phyloP scores from a whole-genome alignment of 2,888 invertebrate species.

The Lithophane leautieri region DNA sequence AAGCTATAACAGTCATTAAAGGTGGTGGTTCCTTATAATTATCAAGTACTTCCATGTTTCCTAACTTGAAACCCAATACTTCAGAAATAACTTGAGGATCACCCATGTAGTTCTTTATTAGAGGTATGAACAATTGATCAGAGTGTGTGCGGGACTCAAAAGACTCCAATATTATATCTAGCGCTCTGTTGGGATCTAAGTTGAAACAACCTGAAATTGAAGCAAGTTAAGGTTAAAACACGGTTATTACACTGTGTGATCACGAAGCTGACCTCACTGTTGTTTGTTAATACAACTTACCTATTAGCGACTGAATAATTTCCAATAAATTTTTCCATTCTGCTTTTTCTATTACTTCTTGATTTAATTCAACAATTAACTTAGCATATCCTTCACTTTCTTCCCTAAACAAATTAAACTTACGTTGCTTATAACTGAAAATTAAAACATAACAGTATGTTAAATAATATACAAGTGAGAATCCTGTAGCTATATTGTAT shows the following conservation, averaged over 20 bases:
- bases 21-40: slow-evolving; percentile 93
- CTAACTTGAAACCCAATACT: slow-evolving; percentile 98
- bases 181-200: slow-evolving; percentile 98
- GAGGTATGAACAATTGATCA: slow-evolving; percentile 95
- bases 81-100: slow-evolving; percentile 96
- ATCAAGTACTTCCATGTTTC: slow-evolving; percentile 91
- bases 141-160: slow-evolving; percentile 97
- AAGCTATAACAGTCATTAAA: slow-evolving; percentile 96
- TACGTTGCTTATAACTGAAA: slow-evolving; percentile 99
- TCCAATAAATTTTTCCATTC: slow-evolving; percentile 94
- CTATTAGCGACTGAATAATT: slow-evolving; percentile 98
- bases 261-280: too few species aligned
- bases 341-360: slow-evolving; percentile 92
- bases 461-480: neutral
- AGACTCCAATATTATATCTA: slow-evolving; percentile 98
- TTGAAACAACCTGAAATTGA: slow-evolving; percentile 97
- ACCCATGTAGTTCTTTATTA: slow-evolving; percentile 96
- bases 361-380: slow-evolving; percentile 97
- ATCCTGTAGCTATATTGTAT: neutral
- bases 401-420: slow-evolving; percentile 99
- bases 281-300: slow-evolving; percentile 85
- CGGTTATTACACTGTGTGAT: neutral
- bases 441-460: slow-evolving; percentile 11
- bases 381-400: slow-evolving; percentile 99
- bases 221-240: slow-evolving; percentile 5